Conservation (phyloP, 2,113 vertebrate genomes). For the Morone saxatilis region DNA sequence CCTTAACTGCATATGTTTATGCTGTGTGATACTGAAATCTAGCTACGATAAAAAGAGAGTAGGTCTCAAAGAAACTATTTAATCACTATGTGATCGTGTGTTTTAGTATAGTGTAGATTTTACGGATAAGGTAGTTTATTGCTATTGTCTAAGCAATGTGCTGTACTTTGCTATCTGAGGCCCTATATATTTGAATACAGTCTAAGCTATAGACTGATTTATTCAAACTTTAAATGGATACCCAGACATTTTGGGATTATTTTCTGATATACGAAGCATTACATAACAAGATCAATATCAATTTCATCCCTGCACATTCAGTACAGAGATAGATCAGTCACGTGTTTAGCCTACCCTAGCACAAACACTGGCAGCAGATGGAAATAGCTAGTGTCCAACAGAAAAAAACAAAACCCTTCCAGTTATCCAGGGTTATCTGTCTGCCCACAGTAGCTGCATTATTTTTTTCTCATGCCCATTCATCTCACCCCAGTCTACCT, state of each 20-base stretch:
- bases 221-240: slow-evolving; percentile 33
- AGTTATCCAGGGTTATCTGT: slow-evolving; percentile 38
- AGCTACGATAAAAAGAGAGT: not conserved
- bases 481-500: slow-evolving; percentile 49
- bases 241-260: slow-evolving; percentile 40
- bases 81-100: not conserved
- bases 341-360: slow-evolving; percentile 42
- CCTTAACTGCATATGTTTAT: not conserved
- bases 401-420: slow-evolving; percentile 26
- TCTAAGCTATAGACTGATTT: not conserved
- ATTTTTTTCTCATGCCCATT: slow-evolving; percentile 43
- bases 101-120: not conserved
- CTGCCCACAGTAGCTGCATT: slow-evolving; percentile 26
- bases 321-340: slow-evolving; percentile 32
- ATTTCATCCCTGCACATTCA: slow-evolving; percentile 48
- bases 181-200: not conserved
- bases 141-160: not conserved
- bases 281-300: slow-evolving; percentile 42
- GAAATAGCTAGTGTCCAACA: slow-evolving; percentile 25
- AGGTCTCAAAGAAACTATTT: not conserved
- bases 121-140: not conserved
- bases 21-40: slow-evolving; percentile 10
- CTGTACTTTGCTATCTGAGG: not conserved
- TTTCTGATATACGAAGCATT: slow-evolving; percentile 40
- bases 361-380: slow-evolving; percentile 38